phyloP scores from a whole-genome alignment of 2,797 vertebrate genomes.

The Gobionotothen gibberifrons region DNA sequence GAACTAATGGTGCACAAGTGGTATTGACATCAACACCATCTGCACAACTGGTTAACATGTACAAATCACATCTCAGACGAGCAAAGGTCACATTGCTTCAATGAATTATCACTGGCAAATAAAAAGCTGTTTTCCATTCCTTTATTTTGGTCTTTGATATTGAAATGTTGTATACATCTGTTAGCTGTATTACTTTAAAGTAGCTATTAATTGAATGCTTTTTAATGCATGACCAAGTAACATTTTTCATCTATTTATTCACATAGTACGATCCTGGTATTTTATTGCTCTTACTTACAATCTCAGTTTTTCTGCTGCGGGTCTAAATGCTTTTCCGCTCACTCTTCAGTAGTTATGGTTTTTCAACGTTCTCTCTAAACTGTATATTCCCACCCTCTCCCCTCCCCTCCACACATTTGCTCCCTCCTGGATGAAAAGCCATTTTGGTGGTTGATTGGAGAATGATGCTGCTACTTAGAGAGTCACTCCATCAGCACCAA shows the following conservation, averaged over 20 bases:
- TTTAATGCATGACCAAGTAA: constrained; percentile 3
- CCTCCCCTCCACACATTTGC: constrained; percentile 21
- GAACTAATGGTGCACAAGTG: constrained; percentile 7
- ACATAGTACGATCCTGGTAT: constrained; percentile 1
- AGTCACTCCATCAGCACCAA: constrained; percentile 80
- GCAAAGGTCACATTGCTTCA: constrained; percentile 22
- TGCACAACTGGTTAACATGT: neutral
- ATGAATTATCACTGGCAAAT: constrained; percentile 14
- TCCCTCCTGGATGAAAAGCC: constrained; percentile 80
- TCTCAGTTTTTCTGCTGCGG: constrained; percentile 20
- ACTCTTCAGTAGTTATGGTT: constrained; percentile 35
- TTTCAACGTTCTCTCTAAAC: constrained; percentile 31
- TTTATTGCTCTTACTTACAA: constrained; percentile 9
- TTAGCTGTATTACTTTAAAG: constrained; percentile 3
- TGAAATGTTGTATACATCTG: neutral
- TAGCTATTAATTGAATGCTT: constrained; percentile 14
- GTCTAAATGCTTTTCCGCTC: constrained; percentile 23
- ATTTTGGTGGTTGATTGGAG: constrained; percentile 84
- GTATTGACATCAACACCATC: neutral
- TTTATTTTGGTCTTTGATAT: constrained; percentile 14
- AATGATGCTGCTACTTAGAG: constrained; percentile 88
- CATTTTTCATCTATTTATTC: neutral
- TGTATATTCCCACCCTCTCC: constrained; percentile 24
- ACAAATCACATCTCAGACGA: constrained; percentile 7
- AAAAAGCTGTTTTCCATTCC: constrained; percentile 1